Evolutionary conservation across 2,113 vertebrate species (phyloP), one percentile per base, ranked within the genome.

Genomic region (Otis tarda): DNA sequence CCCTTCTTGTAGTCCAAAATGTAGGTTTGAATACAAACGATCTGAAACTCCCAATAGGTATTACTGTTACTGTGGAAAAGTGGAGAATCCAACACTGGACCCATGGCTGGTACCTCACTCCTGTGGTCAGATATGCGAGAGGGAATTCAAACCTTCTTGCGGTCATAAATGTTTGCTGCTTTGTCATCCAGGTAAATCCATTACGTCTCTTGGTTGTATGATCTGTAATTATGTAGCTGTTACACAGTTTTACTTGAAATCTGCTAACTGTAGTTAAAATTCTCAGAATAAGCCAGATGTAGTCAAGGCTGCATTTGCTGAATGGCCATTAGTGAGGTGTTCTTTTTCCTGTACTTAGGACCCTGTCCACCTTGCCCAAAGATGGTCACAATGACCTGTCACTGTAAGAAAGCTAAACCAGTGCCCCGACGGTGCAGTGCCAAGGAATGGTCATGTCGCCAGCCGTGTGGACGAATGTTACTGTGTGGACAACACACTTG

Each of bases 61-160:
- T 96, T 97, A 97, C 91, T 99, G 99, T 95, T 99, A 99, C 90
- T 99, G 99, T 97, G 99, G 99, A 87, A 99, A 99, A 96, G 98
- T 99, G 47, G 98, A 98, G 97, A 99, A 99, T 88, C 99, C 99
- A 43, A 78, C 98, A 0, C 77, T 98, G 45, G 99, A 99, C 60
- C 99, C 99, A 1, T 99, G 99, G 99, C 97, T 99, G 69, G 98
- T 99, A 50, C 99, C 99, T 95, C 99, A 99, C 97, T 99, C 99
- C 19, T 99, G 99, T n/a, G 99, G 99, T 71, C 98, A 99, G 83
- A 97, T 99, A 76, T 99, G 99, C 96, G 99, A 99, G 95, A 98
- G 97, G 78, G 98, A 98, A 56, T 98, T 99, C 94, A 99, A 97
- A 83, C 99, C 99, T 57, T 33, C 97, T 73, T 99, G 99, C 98